phyloP scores from a whole-genome alignment of 2,888 invertebrate genomes.

The Calliopum simillimum region DNA sequence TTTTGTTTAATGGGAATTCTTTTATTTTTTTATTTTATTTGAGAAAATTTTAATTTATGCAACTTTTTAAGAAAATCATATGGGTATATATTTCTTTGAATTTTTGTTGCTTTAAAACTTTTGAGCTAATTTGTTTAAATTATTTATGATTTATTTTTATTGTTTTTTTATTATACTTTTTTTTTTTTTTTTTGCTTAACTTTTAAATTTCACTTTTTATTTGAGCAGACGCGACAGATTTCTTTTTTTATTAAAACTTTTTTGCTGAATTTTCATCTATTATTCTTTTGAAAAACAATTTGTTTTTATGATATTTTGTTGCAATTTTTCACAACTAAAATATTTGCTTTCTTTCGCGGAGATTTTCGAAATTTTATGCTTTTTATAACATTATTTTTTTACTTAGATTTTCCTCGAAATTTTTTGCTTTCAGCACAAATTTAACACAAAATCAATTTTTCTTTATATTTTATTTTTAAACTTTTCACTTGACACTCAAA shows the following conservation, averaged over 20 bases:
- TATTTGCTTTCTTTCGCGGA: neutral
- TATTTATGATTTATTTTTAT: neutral
- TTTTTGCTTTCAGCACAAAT: too few species aligned
- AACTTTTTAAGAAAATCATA: neutral
- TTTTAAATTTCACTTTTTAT: neutral
- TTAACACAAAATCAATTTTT: too few species aligned
- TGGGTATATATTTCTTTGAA: neutral
- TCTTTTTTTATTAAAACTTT: neutral
- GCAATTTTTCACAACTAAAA: neutral
- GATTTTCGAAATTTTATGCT: constrained; percentile 4
- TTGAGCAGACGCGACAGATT: neutral
- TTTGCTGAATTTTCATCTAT: neutral
- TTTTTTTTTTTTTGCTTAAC: neutral
- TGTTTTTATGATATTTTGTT: neutral
- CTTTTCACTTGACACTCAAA: too few species aligned
- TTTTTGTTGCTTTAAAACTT: constrained; percentile 17
- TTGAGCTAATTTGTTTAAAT: constrained; percentile 1
- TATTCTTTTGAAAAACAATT: neutral
- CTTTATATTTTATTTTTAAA: too few species aligned
- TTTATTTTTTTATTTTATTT: neutral
- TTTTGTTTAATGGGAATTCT: neutral
- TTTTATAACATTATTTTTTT: too few species aligned
- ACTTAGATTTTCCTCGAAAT: too few species aligned
- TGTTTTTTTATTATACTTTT: too few species aligned
- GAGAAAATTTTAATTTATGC: neutral